Percentiles rank a stretch among this genome's conserved stretches.
These are phyloP conservation scores for Agonum fuliginosum DNA, from an alignment of 2,888 invertebrate species.

Conservation along the genomic window DNA sequence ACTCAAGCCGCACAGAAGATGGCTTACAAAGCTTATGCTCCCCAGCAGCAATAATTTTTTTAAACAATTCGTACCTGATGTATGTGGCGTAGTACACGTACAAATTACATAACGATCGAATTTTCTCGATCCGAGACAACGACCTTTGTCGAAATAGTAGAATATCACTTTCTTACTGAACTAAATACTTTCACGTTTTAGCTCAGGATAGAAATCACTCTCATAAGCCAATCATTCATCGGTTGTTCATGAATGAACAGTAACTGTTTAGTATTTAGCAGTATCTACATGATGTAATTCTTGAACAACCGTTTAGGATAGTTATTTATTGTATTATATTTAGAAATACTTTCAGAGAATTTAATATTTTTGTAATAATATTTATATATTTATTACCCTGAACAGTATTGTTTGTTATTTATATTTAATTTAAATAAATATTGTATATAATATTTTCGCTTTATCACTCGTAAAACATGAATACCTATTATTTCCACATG, in stretches of 20 bases:
- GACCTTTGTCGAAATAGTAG: constrained; percentile 18
- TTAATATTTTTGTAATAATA: constrained; percentile 25
- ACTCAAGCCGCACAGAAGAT: constrained; percentile 77
- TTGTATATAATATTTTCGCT: constrained; percentile 37
- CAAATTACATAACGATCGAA: constrained; percentile 51
- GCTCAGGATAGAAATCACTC: constrained; percentile 44
- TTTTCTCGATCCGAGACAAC: constrained; percentile 48
- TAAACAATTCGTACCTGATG: constrained; percentile 37
- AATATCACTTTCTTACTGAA: constrained; percentile 52
- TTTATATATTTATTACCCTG: constrained; percentile 54
- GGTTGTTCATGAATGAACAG: constrained; percentile 47
- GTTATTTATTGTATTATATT: constrained; percentile 56
- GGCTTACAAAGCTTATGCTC: constrained; percentile 82
- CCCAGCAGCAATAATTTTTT: constrained; percentile 69
- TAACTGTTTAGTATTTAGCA: neutral
- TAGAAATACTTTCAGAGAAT: constrained; percentile 35
- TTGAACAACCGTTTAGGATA: constrained; percentile 42
- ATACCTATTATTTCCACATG: neutral
- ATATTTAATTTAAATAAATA: constrained; percentile 53
- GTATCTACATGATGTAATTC: constrained; percentile 37
- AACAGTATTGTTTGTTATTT: constrained; percentile 58
- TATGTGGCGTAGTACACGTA: constrained; percentile 36
- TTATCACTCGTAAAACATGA: too few species aligned
- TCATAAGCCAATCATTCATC: constrained; percentile 27
- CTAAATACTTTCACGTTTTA: constrained; percentile 37